Conservation (phyloP, 2,888 invertebrate species). For the Capitulum mitella region DNA sequence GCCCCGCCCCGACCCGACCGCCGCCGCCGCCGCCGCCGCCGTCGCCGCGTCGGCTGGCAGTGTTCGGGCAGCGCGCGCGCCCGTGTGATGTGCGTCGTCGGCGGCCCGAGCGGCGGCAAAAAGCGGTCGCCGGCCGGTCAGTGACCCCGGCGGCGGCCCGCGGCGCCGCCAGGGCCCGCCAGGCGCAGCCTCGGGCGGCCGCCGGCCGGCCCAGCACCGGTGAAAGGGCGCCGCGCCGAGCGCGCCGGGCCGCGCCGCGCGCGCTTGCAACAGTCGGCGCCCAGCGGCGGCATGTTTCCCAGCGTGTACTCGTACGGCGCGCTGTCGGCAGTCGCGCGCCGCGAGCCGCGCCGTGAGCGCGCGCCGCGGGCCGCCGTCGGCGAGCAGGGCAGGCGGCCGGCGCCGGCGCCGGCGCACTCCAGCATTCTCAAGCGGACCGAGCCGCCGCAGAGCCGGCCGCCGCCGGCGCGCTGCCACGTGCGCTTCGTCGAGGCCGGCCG, state of each 20-base stretch:
- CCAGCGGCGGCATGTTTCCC: background rate
- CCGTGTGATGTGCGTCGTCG: background rate
- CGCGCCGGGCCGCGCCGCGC: background rate
- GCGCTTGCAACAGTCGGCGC: background rate
- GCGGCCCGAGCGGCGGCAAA: background rate
- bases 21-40: too few species aligned
- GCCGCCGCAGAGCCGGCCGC: background rate
- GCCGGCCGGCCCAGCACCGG: background rate
- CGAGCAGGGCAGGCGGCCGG: background rate
- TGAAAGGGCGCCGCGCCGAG: background rate
- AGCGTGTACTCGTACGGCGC: slow-evolving; percentile 6
- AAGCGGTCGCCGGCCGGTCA: background rate
- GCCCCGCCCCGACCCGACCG: too few species aligned
- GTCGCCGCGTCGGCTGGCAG: too few species aligned
- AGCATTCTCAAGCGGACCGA: background rate
- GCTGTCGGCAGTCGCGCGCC: background rate
- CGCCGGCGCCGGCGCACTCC: background rate
- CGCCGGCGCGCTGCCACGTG: background rate
- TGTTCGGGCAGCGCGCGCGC: too few species aligned
- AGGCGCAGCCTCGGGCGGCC: background rate
- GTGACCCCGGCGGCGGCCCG: background rate
- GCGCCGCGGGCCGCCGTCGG: background rate
- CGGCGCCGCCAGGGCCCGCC: background rate
- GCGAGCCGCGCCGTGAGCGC: background rate
- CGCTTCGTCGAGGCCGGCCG: background rate